These are phyloP conservation scores for Orchesellides sinensis DNA, from an alignment of 2,888 invertebrate genomes.

Conservation along the genomic window DNA sequence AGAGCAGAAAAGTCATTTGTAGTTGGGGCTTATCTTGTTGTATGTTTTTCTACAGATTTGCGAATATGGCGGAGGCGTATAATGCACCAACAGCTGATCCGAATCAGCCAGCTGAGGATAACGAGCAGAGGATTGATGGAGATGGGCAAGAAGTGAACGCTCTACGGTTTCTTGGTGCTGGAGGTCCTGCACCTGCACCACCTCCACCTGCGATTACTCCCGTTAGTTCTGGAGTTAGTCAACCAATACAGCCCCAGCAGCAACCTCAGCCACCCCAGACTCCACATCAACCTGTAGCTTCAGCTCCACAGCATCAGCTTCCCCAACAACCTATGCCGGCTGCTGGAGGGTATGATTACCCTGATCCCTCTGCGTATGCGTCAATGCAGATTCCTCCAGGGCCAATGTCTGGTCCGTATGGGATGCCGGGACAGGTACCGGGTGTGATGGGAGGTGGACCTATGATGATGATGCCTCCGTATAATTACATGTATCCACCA, in stretches of 20 bases:
- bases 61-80: slow-evolving; percentile 31
- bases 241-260: slow-evolving; percentile 23
- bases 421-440: slow-evolving; percentile 21
- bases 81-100: slow-evolving; percentile 15
- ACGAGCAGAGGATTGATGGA: slow-evolving; percentile 64
- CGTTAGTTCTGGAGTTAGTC: slow-evolving; percentile 43
- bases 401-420: slow-evolving; percentile 29
- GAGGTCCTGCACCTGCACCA: slow-evolving; percentile 35
- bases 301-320: background rate
- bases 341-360: slow-evolving; percentile 21
- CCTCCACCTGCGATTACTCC: slow-evolving; percentile 54
- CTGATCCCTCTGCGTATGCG: slow-evolving; percentile 17
- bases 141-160: slow-evolving; percentile 68
- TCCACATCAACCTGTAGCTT: slow-evolving; percentile 26
- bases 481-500: slow-evolving; percentile 37
- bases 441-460: slow-evolving; percentile 25
- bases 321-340: slow-evolving; percentile 14
- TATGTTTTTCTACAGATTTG: background rate
- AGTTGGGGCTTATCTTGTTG: background rate
- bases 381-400: slow-evolving; percentile 45
- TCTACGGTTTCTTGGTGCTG: slow-evolving; percentile 35
- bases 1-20: background rate
- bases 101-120: slow-evolving; percentile 2
- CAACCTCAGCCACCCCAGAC: slow-evolving; percentile 25
- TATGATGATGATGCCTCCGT: slow-evolving; percentile 45